Percentiles rank a stretch among this genome's conserved stretches.
Conservation (phyloP, 2,113 vertebrate genomes). For the Bagarius yarrelli region DNA sequence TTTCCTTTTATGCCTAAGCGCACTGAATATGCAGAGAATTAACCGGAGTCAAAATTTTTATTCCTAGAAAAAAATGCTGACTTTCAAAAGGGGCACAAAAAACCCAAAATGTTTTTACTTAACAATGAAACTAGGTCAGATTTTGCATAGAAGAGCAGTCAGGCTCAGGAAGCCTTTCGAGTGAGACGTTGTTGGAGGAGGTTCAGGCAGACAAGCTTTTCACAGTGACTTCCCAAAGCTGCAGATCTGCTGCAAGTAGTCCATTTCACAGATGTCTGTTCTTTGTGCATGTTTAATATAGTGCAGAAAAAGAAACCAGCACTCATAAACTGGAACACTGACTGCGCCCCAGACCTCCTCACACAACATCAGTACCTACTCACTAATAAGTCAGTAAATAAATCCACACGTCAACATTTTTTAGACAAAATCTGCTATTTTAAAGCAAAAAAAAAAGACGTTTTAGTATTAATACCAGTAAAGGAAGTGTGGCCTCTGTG, state of each 20-base stretch:
- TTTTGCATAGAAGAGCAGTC: slow-evolving; percentile 44
- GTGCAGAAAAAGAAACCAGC: too few species aligned
- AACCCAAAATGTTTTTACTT: slow-evolving; percentile 49
- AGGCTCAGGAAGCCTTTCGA: slow-evolving; percentile 54
- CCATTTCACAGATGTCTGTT: slow-evolving; percentile 7
- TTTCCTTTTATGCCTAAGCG: slow-evolving; percentile 18
- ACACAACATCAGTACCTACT: too few species aligned
- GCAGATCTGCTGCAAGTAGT: slow-evolving; percentile 9
- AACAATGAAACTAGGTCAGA: slow-evolving; percentile 58
- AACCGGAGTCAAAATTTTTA: slow-evolving; percentile 3
- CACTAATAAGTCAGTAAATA: too few species aligned
- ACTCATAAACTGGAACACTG: too few species aligned
- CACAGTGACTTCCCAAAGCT: background rate
- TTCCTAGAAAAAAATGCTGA: slow-evolving; percentile 29
- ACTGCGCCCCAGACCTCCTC: too few species aligned
- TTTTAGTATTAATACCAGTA: background rate
- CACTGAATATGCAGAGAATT: slow-evolving; percentile 19
- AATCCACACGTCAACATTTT: too few species aligned
- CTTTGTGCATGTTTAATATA: background rate
- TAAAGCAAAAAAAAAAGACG: background rate
- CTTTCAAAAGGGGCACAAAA: background rate
- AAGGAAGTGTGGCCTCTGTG: background rate
- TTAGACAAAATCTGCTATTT: background rate
- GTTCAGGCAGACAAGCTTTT: slow-evolving; percentile 37
- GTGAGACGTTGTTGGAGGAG: slow-evolving; percentile 22